These are phyloP conservation scores for Agelas oroides DNA, from an alignment of 37 sponge, comb jelly and placozoan species.

Conservation along the genomic window DNA sequence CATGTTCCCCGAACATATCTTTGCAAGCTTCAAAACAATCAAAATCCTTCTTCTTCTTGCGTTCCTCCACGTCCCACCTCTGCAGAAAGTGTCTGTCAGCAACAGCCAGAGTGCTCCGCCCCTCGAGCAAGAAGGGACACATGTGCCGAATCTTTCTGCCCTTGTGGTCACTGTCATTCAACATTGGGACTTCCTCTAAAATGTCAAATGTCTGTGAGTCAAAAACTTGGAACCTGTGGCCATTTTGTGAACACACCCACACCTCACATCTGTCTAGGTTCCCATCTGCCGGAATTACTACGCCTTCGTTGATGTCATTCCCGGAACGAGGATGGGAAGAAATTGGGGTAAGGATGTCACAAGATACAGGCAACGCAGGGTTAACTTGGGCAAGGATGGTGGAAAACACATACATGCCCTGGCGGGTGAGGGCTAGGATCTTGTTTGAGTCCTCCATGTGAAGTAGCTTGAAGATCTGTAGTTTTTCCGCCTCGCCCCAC, in stretches of 20 bases:
- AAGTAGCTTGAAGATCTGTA: constrained; percentile 23
- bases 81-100: constrained; percentile 32
- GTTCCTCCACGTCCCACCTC: constrained; percentile 8
- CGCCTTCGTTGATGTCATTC: constrained; percentile 19
- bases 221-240: constrained; percentile 5
- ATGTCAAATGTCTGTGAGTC: not conserved
- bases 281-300: constrained; percentile 8
- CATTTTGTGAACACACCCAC: constrained; percentile 43
- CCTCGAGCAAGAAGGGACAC: not conserved
- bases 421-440: constrained; percentile 40
- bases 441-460: not conserved
- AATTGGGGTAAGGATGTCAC: not conserved
- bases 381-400: not conserved
- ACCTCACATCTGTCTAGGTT: constrained; percentile 13
- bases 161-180: not conserved
- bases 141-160: constrained; percentile 24
- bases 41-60: not conserved
- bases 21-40: constrained; percentile 17
- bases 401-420: constrained; percentile 31
- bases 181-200: not conserved
- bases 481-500: constrained; percentile 24
- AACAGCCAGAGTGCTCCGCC: constrained; percentile 4
- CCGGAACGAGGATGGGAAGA: not conserved
- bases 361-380: not conserved
- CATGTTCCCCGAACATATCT: constrained; percentile 1